phyloP scores from a whole-genome alignment of 2,888 invertebrate genomes.

The Lasioglossum malachurum region DNA sequence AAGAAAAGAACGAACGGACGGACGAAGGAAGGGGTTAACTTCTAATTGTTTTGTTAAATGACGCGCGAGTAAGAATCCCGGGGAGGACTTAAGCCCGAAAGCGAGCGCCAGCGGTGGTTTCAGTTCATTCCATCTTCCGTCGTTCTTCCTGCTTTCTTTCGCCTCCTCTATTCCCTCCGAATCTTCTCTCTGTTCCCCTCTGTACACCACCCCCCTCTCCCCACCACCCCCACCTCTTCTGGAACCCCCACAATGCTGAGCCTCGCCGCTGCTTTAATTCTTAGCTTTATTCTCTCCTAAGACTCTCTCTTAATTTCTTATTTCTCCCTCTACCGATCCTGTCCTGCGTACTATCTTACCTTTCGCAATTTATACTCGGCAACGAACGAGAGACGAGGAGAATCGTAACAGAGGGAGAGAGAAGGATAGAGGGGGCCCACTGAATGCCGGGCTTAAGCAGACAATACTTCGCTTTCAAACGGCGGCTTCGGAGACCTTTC shows the following conservation, averaged over 20 bases:
- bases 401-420: slow-evolving; percentile 49
- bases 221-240: background rate
- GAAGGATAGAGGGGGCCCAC: slow-evolving; percentile 69
- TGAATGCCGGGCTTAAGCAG: slow-evolving; percentile 84
- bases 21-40: slow-evolving; percentile 83
- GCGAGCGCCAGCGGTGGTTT: slow-evolving; percentile 77
- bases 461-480: slow-evolving; percentile 84
- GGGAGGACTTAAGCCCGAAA: slow-evolving; percentile 83
- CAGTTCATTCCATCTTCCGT: slow-evolving; percentile 77
- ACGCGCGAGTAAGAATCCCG: slow-evolving; percentile 85
- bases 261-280: slow-evolving; percentile 83
- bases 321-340: slow-evolving; percentile 77
- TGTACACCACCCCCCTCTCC: background rate
- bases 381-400: slow-evolving; percentile 48
- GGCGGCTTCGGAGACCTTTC: slow-evolving; percentile 81
- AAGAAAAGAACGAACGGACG: slow-evolving; percentile 76
- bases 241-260: slow-evolving; percentile 57
- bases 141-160: slow-evolving; percentile 57
- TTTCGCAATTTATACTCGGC: slow-evolving; percentile 83
- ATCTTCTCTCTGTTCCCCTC: slow-evolving; percentile 48
- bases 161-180: slow-evolving; percentile 34
- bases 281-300: slow-evolving; percentile 85
- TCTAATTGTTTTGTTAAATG: slow-evolving; percentile 85
- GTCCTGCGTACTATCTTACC: slow-evolving; percentile 73
- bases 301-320: slow-evolving; percentile 85